Evolutionary conservation across 2,888 invertebrate species (phyloP).

Genomic region (Globia sparganii): DNA sequence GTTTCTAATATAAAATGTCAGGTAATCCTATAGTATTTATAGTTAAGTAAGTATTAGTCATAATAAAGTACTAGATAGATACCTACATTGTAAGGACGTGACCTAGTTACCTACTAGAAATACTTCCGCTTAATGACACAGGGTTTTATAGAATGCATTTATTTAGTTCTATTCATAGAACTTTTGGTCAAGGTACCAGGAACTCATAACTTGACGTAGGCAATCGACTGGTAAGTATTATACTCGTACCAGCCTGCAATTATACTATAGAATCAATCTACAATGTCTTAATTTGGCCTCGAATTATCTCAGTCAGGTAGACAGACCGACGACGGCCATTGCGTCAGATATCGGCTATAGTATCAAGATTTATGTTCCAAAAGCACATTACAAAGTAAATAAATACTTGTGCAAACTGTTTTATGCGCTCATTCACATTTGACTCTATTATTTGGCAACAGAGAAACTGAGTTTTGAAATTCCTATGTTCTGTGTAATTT

Average conservation of each 20-base stretch:
- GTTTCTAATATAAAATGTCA: not conserved
- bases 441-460: conserved; percentile 41
- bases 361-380: conserved; percentile 43
- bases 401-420: conserved; percentile 43
- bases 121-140: conserved; percentile 19
- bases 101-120: conserved; percentile 15
- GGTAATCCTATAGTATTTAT: not conserved
- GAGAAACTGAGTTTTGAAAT: conserved; percentile 27
- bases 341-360: conserved; percentile 30
- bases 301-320: conserved; percentile 43
- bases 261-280: conserved; percentile 37
- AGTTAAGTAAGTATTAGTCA: not conserved
- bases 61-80: not conserved
- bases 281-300: conserved; percentile 57
- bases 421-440: conserved; percentile 28
- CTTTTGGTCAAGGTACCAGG: conserved; percentile 41
- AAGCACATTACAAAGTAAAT: conserved; percentile 37
- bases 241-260: conserved; percentile 43
- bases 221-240: conserved; percentile 15
- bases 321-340: conserved; percentile 25
- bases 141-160: conserved; percentile 2
- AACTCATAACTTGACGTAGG: conserved; percentile 24
- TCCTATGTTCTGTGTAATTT: not conserved
- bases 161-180: conserved; percentile 12
- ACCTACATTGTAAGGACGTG: not conserved